Evolutionary conservation across 1,140 invertebrate genomes (phyloP).

Genomic region (Popillia japonica): DNA sequence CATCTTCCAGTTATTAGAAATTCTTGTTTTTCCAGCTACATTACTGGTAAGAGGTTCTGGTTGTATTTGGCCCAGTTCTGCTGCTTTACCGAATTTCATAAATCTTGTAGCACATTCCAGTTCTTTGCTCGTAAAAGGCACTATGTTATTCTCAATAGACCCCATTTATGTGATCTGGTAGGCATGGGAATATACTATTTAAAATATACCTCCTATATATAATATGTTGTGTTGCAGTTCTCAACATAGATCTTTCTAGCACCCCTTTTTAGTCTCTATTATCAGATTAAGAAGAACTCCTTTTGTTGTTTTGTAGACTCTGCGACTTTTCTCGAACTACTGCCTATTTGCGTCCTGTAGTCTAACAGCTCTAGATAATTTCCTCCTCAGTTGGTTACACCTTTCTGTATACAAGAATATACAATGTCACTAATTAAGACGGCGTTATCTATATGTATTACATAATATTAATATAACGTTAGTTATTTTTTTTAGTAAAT

Average conservation of each 20-base stretch:
- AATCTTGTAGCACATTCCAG: not conserved
- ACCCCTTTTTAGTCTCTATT: not conserved
- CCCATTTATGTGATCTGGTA: not conserved
- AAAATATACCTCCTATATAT: not conserved
- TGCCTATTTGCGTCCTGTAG: not conserved
- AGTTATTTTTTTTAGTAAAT: too few species aligned
- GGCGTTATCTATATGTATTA: too few species aligned
- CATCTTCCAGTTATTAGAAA: slow-evolving; percentile 44
- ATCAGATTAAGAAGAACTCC: not conserved
- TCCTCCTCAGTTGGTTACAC: not conserved
- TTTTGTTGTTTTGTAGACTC: not conserved
- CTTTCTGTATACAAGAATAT: too few species aligned
- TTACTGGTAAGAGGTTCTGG: slow-evolving; percentile 39
- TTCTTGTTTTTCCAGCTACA: slow-evolving; percentile 24
- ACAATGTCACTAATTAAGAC: too few species aligned
- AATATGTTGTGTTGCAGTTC: not conserved
- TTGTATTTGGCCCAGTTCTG: slow-evolving; percentile 43
- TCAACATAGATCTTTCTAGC: not conserved
- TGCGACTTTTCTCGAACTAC: not conserved
- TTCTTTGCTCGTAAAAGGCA: slow-evolving; percentile 40
- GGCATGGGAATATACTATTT: not conserved
- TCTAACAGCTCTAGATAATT: not conserved
- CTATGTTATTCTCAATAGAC: not conserved
- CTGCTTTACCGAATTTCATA: slow-evolving; percentile 44
- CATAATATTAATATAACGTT: too few species aligned